A percentile compares a stretch with the other conserved stretches of the same genome.
Evolutionary conservation across 2,888 invertebrate species (phyloP).

Genomic region (Pachymerium ferrugineum): DNA sequence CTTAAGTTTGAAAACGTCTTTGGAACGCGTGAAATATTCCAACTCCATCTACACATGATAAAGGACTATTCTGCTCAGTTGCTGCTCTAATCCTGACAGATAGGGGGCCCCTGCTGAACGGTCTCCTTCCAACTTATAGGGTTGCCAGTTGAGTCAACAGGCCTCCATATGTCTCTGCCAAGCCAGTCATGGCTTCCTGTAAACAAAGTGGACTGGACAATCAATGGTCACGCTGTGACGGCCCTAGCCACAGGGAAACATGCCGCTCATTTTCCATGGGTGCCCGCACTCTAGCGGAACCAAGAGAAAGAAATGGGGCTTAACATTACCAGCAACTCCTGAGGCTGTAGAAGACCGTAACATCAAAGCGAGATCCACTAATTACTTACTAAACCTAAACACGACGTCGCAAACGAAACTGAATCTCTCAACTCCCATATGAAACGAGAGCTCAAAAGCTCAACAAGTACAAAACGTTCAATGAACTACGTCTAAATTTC

Average conservation of each 20-base stretch:
- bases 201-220: slow-evolving; percentile 27
- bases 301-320: not conserved
- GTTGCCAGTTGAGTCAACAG: slow-evolving; percentile 3
- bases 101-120: slow-evolving; percentile 1
- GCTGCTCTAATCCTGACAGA: slow-evolving; percentile 23
- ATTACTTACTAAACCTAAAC: too few relatives aligned
- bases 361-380: too few relatives aligned
- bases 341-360: too few relatives aligned
- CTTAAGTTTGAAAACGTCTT: not conserved
- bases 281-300: not conserved
- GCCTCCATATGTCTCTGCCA: slow-evolving; percentile 28
- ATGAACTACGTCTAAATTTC: too few relatives aligned
- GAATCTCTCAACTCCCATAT: too few relatives aligned
- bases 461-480: too few relatives aligned
- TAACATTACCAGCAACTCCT: too few relatives aligned
- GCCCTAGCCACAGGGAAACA: not conserved
- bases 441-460: too few relatives aligned
- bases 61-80: not conserved
- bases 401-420: too few relatives aligned
- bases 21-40: not conserved
- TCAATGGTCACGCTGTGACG: slow-evolving; percentile 25
- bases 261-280: not conserved
- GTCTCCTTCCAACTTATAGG: not conserved
- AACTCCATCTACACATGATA: not conserved
- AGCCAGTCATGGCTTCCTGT: slow-evolving; percentile 12